These are phyloP conservation scores for Hydractinia symbiolongicarpus DNA, from an alignment of 30 jellyfish, hydroid and myxozoan species.

Conservation along the genomic window DNA sequence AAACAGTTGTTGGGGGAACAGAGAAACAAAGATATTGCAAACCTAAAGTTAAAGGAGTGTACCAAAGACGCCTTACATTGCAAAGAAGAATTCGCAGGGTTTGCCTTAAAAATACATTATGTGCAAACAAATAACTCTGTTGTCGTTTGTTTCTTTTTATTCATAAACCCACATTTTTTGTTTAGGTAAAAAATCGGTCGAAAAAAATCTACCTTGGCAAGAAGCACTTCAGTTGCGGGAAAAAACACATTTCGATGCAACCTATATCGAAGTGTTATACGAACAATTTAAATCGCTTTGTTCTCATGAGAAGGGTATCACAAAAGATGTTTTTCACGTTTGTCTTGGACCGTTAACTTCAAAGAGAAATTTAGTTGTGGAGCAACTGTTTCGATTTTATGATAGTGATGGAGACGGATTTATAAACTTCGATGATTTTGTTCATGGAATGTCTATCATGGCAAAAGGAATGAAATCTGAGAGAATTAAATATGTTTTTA, in stretches of 20 bases:
- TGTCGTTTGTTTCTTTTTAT: no score
- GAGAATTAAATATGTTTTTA: slow-evolving; percentile 59
- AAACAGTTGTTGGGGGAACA: no score
- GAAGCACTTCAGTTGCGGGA: slow-evolving; percentile 67
- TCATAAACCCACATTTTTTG: background rate
- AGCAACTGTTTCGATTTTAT: slow-evolving; percentile 68
- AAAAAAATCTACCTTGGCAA: slow-evolving; percentile 49
- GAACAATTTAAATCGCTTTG: slow-evolving; percentile 76
- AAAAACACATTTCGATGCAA: slow-evolving; percentile 58
- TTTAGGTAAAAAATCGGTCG: slow-evolving; percentile 54
- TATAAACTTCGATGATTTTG: slow-evolving; percentile 69
- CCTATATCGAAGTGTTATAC: slow-evolving; percentile 80
- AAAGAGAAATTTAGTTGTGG: slow-evolving; percentile 70
- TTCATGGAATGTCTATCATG: slow-evolving; percentile 68
- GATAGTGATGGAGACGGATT: slow-evolving; percentile 76
- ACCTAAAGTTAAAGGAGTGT: no score
- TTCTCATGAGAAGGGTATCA: slow-evolving; percentile 56
- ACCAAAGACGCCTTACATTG: no score
- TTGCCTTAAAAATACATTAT: no score
- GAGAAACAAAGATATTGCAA: no score
- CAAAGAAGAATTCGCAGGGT: no score
- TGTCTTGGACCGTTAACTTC: slow-evolving; percentile 93
- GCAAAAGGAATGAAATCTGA: slow-evolving; percentile 83
- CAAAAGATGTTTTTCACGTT: slow-evolving; percentile 54
- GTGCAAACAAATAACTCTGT: no score